phyloP scores from a whole-genome alignment of 1,140 invertebrate genomes.

The Dendroctonus ponderosae region DNA sequence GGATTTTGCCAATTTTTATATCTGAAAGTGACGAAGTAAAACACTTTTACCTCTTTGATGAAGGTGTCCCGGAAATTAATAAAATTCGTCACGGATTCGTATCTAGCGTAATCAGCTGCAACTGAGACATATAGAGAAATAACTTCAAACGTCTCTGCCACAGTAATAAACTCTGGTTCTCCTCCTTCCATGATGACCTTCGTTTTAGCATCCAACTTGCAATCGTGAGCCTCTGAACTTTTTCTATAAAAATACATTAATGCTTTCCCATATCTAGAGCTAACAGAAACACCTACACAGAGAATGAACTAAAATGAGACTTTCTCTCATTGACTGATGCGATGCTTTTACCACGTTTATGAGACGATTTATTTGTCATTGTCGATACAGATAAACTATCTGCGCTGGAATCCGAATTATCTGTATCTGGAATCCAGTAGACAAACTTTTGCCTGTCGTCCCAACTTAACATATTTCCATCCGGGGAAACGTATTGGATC shows the following conservation, averaged over 20 bases:
- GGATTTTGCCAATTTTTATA: neutral
- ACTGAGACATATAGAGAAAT: conserved; percentile 31
- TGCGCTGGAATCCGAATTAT: neutral
- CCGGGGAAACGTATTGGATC: conserved; percentile 38
- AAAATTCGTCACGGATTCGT: conserved; percentile 29
- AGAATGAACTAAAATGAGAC: neutral
- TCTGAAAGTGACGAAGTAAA: neutral
- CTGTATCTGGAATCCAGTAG: conserved; percentile 29
- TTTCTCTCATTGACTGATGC: neutral
- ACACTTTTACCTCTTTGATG: conserved; percentile 39
- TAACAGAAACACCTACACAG: neutral
- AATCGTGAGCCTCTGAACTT: too few relatives aligned
- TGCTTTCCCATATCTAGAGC: neutral
- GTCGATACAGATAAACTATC: neutral
- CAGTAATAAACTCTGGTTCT: conserved; percentile 30
- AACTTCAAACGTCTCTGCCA: conserved; percentile 20
- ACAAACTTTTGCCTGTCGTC: conserved; percentile 44
- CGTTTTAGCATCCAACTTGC: too few relatives aligned
- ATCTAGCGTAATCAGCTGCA: conserved; percentile 38
- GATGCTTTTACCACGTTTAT: neutral
- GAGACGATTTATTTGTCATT: neutral
- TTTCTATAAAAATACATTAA: neutral
- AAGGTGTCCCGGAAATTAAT: conserved; percentile 41
- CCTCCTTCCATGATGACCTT: conserved; percentile 32
- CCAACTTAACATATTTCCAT: conserved; percentile 41